Base-by-base conservation (phyloP, 2,888 invertebrate genomes). In the Macropis europaea region DNA sequence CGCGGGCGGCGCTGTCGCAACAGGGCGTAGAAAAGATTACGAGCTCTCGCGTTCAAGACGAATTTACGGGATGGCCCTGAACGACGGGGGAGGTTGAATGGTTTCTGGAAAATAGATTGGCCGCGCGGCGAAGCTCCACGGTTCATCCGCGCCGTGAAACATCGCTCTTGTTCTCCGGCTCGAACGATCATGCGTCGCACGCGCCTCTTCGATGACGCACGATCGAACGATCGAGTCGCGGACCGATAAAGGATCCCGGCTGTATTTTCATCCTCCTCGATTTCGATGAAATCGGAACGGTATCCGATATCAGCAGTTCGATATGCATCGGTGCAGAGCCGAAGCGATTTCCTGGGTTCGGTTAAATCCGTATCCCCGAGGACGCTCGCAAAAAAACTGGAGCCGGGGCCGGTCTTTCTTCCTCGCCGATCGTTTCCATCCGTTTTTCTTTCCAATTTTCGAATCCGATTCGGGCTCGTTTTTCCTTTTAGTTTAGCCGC, bases 311-410 rank as follows among this genome's bases (percentile, higher is more conserved):
- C 48, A 13, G 9, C 11, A n/a, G 3, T 7, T 15, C 9, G 42
- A 34, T 34, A 36, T 15, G 24, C 13, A 28, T 19, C 30, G 38
- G 24, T 19, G 2, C 30, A 28, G 13, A 13, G 17, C 2, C 9
- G 19, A 42, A 26, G 11, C 11, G 42, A 64, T 22, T 28, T 32
- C 28, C 40, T 30, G 28, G 15, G 13, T 34, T 36, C 13, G n/a
- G 19, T 30, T 11, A 22, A 63, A 40, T 24, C 11, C 4, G 3
- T 15, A 7, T 34, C 7, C 38, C n/a, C 6, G 11, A 15, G 15
- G 30, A 40, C 9, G 3, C n/a, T 3, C 22, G 19, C 9, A 24
- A n/a, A 30, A 64, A 47, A 52, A 53, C 42, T 62, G 43, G 53
- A 43, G 62, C 36, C 32, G 53, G 7, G 53, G n/a, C n/a, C n/a